Base-by-base conservation (phyloP, 2,888 invertebrate species). In the Erynnis tages region DNA sequence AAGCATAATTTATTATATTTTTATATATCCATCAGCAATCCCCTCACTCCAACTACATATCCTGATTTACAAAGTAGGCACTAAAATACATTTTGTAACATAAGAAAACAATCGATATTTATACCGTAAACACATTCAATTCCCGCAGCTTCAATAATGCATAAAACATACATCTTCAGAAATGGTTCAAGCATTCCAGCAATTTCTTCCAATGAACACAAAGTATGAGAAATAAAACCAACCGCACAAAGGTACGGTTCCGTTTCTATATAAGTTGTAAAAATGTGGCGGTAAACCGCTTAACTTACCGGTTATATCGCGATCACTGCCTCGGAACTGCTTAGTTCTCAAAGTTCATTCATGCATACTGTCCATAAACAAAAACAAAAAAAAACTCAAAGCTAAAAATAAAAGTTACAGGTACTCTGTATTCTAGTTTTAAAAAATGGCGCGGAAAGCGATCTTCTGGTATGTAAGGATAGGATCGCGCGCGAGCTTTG, bases 401-500 rank as follows among this genome's bases (percentile, higher is more conserved):
- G 25, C 5, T 41, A 23, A 16, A 23, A 16, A 35, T 38, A 8
- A 37, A 44, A 37, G 10, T 30, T 30, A 10, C 11, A n/a, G 21
- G n/a, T 27, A 41, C 7, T 50, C 17, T 23, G 10, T 4, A 10
- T 19, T 35, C 35, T 35, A 2, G 17, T 43, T 50, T 50, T 32
- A 34, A 41, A 53, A 45, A 52, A 44, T 35, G 47, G 52, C 56
- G 56, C 43, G 40, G 50, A 41, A 54, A 47, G 47, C 53, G 48
- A 41, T 19, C n/a, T n/a, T n/a, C n/a, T n/a, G n/a, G 23, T 37
- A 37, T 52, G 19, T 19, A 34, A 40, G 38, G 41, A 37, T 14
- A 19, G 55, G 56, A 56, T 58, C 69, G 69, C 73, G 73, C 83
- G 71, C 87, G 79, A 63, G 79, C 75, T 76, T 58, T 76, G 65